Percentiles rank a stretch among this genome's conserved stretches.
Conservation (phyloP, 2,797 vertebrate genomes). For the Austrolebias charrua region DNA sequence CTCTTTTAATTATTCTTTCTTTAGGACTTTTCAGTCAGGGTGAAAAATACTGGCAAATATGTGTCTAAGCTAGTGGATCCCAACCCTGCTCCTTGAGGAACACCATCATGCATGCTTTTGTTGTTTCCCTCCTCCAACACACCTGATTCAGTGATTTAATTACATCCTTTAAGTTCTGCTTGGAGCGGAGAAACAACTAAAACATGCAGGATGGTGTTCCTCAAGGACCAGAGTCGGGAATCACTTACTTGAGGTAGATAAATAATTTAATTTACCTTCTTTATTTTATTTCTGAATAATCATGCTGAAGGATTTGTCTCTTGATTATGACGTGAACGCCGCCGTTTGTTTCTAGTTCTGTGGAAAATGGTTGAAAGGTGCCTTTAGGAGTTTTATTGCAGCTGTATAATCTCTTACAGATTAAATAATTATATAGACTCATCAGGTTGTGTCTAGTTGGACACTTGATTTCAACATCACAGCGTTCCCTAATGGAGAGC, state of each 20-base stretch:
- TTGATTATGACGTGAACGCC: no score
- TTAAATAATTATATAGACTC: constrained; percentile 13
- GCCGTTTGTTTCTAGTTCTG: constrained; percentile 17
- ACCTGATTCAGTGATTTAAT: no score
- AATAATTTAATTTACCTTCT: no score
- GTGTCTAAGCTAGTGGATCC: no score
- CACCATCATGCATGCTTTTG: no score
- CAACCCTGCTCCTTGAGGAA: no score
- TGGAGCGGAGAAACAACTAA: no score
- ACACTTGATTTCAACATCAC: constrained; percentile 4
- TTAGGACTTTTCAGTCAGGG: neutral
- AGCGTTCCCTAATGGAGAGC: neutral
- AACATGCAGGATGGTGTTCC: no score
- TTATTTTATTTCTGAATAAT: neutral
- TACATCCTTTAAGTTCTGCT: no score
- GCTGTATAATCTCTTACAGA: constrained; percentile 15
- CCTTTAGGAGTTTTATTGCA: constrained; percentile 57
- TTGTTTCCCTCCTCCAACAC: no score
- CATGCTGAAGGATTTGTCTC: no score
- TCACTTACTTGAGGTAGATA: neutral
- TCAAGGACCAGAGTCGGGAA: neutral
- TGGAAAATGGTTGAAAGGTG: constrained; percentile 50
- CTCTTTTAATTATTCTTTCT: neutral
- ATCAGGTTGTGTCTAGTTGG: constrained; percentile 11
- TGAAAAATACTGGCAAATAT: neutral